Percentiles rank a stretch among this genome's conserved stretches.
Evolutionary conservation across 2,888 invertebrate genomes (phyloP).

Genomic region (Sphaeridia pumilis): DNA sequence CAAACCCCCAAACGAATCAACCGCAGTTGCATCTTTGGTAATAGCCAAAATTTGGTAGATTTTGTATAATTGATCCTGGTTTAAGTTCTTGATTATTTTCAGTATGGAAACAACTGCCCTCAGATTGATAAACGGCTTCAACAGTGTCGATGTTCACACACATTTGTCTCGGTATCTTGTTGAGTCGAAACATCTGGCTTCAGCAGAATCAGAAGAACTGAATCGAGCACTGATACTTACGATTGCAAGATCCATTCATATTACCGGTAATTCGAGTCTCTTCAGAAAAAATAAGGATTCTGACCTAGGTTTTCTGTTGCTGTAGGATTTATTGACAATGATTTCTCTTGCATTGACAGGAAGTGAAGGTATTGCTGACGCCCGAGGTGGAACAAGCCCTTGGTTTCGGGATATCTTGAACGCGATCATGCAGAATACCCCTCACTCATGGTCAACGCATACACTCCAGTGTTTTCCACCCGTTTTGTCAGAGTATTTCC

Average conservation of each 20-base stretch:
- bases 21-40: conserved; percentile 86
- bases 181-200: conserved; percentile 81
- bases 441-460: conserved; percentile 89
- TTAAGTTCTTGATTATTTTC: conserved; percentile 18
- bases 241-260: conserved; percentile 82
- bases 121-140: conserved; percentile 72
- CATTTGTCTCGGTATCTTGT: conserved; percentile 82
- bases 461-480: conserved; percentile 85
- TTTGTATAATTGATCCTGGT: conserved; percentile 24
- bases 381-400: conserved; percentile 43
- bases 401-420: conserved; percentile 85
- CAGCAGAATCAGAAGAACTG: conserved; percentile 87
- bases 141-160: conserved; percentile 88
- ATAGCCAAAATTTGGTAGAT: conserved; percentile 39
- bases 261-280: conserved; percentile 53
- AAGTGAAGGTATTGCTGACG: conserved; percentile 18
- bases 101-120: conserved; percentile 81
- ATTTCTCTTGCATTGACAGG: conserved; percentile 6
- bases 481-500: conserved; percentile 77
- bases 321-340: neutral
- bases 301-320: no score
- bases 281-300: neutral
- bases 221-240: conserved; percentile 88
- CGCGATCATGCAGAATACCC: conserved; percentile 85
- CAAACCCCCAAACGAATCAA: conserved; percentile 74